Base-by-base conservation (phyloP, 2,888 invertebrate genomes). In the Drymonia ruficornis region DNA sequence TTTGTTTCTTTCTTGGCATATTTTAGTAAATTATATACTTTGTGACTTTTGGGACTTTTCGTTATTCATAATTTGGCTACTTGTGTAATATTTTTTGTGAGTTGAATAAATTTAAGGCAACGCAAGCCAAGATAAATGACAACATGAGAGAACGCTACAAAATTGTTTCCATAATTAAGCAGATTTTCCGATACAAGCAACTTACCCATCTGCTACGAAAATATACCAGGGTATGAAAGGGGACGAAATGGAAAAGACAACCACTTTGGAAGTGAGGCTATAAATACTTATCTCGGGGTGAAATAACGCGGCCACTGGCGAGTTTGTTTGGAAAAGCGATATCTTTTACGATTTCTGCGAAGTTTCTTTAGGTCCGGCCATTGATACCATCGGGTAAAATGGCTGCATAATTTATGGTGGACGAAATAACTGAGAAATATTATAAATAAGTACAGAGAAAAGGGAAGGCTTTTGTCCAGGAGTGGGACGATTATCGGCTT, bases 151-250 rank as follows among this genome's bases (percentile, higher is more conserved):
- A 59, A 49, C 52, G 56, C 38, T 52, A 16, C 53, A 45, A 59
- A 62, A 68, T 68, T 67, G 68, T 62, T 64, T 64, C 56, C 68
- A 64, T 68, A 70, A 68, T 70, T 67, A 70, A 67, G 55, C 58
- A 48, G 57, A 59, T 48, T 57, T 61, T 48, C 15, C 36, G 52
- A 55, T 50, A 55, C 23, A 53, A 53, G 49, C 29, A 50, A 55
- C 49, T n/a, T n/a, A 36, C 13, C 43, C 11, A 53, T 52, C 19
- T 61, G 34, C 28, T 16, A n/a, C 12, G 47, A 48, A 15, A 36
- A 8, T 15, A 19, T 9, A 46, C 2, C n/a, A 46, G 5, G 38
- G 18, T 40, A 7, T 8, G 28, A 13, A 51, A 46, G 52, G 46
- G 28, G 42, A 36, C 34, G 34, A 49, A 40, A 56, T 31, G 49